Conservation (phyloP, 1,140 invertebrate genomes). For the Cryptotermes secundus region DNA sequence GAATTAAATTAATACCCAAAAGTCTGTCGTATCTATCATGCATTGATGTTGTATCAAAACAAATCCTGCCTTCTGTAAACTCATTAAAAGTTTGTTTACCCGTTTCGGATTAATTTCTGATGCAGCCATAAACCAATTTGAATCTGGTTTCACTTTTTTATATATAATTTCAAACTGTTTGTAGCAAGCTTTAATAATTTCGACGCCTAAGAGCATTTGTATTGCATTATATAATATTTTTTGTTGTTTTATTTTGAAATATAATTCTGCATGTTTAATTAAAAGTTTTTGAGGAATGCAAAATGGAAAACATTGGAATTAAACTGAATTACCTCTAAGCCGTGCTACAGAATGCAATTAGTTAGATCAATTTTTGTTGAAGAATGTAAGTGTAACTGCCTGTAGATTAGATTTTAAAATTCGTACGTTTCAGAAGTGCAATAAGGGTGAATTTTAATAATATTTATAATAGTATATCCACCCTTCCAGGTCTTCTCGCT, state of each 20-base stretch:
- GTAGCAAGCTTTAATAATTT: not conserved
- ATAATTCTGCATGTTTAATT: not conserved
- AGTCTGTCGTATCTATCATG: too few relatives aligned
- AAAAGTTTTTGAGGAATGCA: not conserved
- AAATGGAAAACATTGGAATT: not conserved
- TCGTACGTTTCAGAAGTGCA: not conserved
- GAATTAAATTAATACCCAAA: too few relatives aligned
- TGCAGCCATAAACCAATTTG: not conserved
- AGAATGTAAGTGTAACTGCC: not conserved
- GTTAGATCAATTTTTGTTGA: not conserved
- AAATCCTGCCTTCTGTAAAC: too few relatives aligned
- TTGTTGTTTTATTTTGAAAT: not conserved
- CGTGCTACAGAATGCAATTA: not conserved
- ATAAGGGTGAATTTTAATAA: not conserved
- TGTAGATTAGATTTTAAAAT: not conserved
- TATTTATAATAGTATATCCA: not conserved
- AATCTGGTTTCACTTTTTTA: not conserved
- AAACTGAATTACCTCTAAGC: not conserved
- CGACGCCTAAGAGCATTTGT: not conserved
- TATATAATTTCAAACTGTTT: not conserved
- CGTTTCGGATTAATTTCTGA: not conserved
- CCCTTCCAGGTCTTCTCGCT: not conserved
- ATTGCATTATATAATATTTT: not conserved
- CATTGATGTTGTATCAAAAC: too few relatives aligned
- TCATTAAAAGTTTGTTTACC: not conserved